Evolutionary conservation across 1,140 invertebrate genomes (phyloP).

Genomic region (Colletes gigas): DNA sequence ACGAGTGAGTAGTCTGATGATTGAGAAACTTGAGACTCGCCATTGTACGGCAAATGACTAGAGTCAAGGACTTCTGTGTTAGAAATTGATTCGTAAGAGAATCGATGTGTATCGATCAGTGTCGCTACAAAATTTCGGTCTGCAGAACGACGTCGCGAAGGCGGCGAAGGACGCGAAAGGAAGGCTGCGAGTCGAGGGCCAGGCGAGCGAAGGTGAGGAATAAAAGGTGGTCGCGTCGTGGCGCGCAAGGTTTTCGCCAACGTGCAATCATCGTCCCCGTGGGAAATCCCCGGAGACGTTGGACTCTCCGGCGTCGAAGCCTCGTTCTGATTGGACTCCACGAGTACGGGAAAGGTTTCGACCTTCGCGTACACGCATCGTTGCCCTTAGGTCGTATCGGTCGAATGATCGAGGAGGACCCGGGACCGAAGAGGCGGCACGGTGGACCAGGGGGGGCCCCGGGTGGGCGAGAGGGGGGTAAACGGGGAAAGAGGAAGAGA

Average conservation of each 20-base stretch:
- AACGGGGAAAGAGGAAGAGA: conserved; percentile 43
- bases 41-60: no score
- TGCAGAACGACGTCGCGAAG: no score
- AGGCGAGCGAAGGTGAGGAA: conserved; percentile 37
- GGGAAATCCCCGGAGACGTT: conserved; percentile 70
- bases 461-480: conserved; percentile 20
- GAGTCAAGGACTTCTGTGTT: no score
- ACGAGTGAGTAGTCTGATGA: no score
- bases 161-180: conserved; percentile 16
- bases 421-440: conserved; percentile 26
- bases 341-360: conserved; percentile 54
- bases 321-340: conserved; percentile 36
- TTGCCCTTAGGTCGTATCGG: conserved; percentile 74
- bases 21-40: no score
- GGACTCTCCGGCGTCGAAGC: conserved; percentile 7
- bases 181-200: conserved; percentile 1
- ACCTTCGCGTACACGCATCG: conserved; percentile 62
- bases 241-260: conserved; percentile 54
- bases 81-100: no score
- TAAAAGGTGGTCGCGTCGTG: conserved; percentile 25
- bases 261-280: conserved; percentile 66
- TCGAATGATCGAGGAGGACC: conserved; percentile 53
- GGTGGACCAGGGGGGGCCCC: conserved; percentile 28
- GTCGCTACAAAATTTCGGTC: neutral
- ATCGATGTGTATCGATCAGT: no score